Percentiles rank a stretch among this genome's conserved stretches.
Conservation (phyloP, 2,797 vertebrate genomes). For the Clarias platycephalus region DNA sequence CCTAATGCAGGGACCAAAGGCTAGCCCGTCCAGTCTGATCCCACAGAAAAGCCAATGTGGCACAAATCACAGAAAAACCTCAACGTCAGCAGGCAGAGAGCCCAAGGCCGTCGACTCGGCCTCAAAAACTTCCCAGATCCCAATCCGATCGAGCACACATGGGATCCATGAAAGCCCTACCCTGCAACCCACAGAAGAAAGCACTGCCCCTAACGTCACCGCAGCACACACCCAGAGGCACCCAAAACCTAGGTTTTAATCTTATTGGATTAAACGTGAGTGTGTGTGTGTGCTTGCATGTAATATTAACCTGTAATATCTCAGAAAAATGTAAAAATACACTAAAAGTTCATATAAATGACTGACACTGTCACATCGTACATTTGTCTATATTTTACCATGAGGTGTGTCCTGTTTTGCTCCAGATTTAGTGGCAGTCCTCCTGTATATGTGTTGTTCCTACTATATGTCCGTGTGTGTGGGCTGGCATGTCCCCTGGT, state of each 20-base stretch:
- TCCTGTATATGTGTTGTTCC: not conserved
- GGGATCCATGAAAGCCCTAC: too few relatives aligned
- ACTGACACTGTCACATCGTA: not conserved
- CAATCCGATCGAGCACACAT: too few relatives aligned
- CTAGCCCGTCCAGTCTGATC: too few relatives aligned
- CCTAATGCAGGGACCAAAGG: too few relatives aligned
- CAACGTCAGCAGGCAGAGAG: not conserved
- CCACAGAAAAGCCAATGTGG: too few relatives aligned
- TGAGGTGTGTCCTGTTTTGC: not conserved
- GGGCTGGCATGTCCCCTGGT: slow-evolving; percentile 11
- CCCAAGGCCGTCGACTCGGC: too few relatives aligned
- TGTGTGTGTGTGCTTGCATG: not conserved
- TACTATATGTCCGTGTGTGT: not conserved
- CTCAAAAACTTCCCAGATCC: too few relatives aligned
- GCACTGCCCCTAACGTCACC: too few relatives aligned
- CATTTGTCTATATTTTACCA: not conserved
- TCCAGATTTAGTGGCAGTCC: not conserved
- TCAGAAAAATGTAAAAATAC: not conserved
- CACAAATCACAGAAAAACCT: too few relatives aligned
- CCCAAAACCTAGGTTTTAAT: too few relatives aligned
- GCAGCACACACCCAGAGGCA: too few relatives aligned
- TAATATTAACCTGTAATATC: not conserved
- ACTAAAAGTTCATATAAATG: not conserved
- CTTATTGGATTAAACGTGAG: not conserved
- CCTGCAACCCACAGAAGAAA: too few relatives aligned